These are phyloP conservation scores for Platysteira castanea DNA, from an alignment of 2,113 vertebrate species.

Conservation along the genomic window DNA sequence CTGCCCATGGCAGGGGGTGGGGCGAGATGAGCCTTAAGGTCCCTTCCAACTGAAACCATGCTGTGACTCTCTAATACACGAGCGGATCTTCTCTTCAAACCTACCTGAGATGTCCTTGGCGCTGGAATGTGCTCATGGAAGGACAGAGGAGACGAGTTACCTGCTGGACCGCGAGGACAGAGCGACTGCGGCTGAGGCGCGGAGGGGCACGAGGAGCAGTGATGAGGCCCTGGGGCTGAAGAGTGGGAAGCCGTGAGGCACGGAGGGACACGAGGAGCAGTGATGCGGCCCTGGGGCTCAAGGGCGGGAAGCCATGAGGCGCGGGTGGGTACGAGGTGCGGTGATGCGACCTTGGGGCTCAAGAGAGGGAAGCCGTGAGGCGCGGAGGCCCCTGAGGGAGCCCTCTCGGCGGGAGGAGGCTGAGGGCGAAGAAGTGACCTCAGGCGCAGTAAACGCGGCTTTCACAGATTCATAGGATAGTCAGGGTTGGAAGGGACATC, in stretches of 20 bases:
- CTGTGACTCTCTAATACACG: neutral
- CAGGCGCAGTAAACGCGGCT: fast-evolving
- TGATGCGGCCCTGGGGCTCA: fast-evolving
- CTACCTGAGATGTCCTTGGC: too few species aligned
- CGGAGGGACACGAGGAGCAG: fast-evolving
- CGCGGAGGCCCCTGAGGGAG: fast-evolving
- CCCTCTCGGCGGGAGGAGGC: fast-evolving
- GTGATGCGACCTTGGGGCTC: fast-evolving
- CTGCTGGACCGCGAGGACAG: fast-evolving
- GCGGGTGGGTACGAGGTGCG: fast-evolving
- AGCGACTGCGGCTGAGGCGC: fast-evolving
- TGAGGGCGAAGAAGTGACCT: neutral
- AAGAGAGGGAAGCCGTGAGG: fast-evolving
- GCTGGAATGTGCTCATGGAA: neutral
- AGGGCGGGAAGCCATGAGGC: fast-evolving
- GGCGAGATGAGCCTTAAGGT: neutral
- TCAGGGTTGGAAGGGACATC: too few species aligned
- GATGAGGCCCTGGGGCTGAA: fast-evolving
- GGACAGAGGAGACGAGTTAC: fast-evolving
- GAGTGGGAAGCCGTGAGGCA: fast-evolving
- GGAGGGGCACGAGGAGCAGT: neutral
- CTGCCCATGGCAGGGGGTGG: neutral
- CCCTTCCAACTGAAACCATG: neutral
- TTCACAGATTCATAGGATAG: neutral
- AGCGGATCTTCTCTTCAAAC: neutral